These are phyloP conservation scores for Erynnis tages DNA, from an alignment of 2,888 invertebrate species.

Conservation along the genomic window DNA sequence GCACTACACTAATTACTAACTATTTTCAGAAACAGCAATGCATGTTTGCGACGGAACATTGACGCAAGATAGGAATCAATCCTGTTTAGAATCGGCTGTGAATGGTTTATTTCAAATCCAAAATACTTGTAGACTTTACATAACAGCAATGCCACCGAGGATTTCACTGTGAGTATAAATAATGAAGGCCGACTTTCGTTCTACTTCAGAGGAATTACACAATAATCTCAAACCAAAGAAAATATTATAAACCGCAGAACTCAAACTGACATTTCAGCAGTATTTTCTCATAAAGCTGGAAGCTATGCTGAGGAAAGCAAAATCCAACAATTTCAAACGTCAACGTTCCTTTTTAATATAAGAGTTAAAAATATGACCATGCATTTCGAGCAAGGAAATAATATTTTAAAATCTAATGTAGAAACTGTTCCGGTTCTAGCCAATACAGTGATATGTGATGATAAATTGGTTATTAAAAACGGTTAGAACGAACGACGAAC, in stretches of 20 bases:
- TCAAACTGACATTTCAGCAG: constrained; percentile 13
- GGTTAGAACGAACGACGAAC: too few species aligned
- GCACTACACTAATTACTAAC: too few species aligned
- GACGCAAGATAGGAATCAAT: too few species aligned
- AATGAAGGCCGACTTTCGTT: not conserved
- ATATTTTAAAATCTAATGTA: constrained; percentile 9
- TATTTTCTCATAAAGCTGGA: constrained; percentile 22
- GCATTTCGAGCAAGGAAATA: constrained; percentile 15
- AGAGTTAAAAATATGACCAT: constrained; percentile 23
- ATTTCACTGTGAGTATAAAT: too few species aligned
- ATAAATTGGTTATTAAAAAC: too few species aligned
- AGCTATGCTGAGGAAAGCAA: constrained; percentile 17
- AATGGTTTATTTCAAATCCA: too few species aligned
- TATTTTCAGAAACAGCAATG: too few species aligned
- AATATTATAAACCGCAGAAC: constrained; percentile 7
- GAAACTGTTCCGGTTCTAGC: not conserved
- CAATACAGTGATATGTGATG: not conserved
- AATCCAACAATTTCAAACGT: constrained; percentile 25
- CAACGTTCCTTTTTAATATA: constrained; percentile 23
- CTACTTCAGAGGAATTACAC: constrained; percentile 1
- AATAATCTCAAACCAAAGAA: constrained; percentile 7
- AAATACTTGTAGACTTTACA: too few species aligned
- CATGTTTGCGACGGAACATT: too few species aligned
- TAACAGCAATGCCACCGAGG: too few species aligned
- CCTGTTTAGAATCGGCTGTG: too few species aligned